These are phyloP conservation scores for Parapristionchus giblindavisi DNA, from an alignment of 2,888 invertebrate genomes.

Conservation along the genomic window DNA sequence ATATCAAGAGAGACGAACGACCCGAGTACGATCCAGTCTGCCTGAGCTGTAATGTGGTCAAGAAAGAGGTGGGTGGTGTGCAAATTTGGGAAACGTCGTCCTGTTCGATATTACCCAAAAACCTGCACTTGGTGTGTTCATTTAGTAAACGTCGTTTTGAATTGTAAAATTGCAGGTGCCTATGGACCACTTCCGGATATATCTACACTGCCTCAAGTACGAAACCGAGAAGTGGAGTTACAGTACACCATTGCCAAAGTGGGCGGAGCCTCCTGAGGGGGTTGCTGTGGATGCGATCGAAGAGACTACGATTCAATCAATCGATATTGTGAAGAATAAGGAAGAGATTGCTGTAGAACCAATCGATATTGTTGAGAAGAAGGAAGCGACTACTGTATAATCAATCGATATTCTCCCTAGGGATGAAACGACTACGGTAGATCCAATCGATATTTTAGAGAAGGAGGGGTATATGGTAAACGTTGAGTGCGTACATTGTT, in stretches of 20 bases:
- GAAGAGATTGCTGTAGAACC: no score
- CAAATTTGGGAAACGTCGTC: neutral
- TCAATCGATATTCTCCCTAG: no score
- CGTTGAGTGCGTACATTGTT: no score
- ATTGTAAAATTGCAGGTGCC: slow-evolving; percentile 43
- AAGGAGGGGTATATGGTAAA: no score
- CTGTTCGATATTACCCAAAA: neutral
- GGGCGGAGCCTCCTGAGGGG: slow-evolving; percentile 51
- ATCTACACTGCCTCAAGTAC: slow-evolving; percentile 67
- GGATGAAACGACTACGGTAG: no score
- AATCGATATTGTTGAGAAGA: no score
- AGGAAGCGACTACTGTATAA: no score
- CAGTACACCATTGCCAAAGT: slow-evolving; percentile 61
- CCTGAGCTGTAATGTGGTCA: slow-evolving; percentile 63
- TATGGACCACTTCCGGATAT: slow-evolving; percentile 56
- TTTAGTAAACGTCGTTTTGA: neutral
- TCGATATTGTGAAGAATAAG: no score
- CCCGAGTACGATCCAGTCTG: slow-evolving; percentile 63
- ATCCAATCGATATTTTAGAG: no score
- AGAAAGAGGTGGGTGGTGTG: slow-evolving; percentile 46
- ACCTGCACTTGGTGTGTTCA: neutral
- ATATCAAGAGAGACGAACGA: slow-evolving; percentile 47
- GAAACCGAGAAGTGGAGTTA: slow-evolving; percentile 62
- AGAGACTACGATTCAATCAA: neutral
- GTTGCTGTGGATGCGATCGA: neutral